A percentile compares a stretch with the other conserved stretches of the same genome.
Conservation (phyloP, 2,888 invertebrate genomes). For the Parasteatoda lunata region DNA sequence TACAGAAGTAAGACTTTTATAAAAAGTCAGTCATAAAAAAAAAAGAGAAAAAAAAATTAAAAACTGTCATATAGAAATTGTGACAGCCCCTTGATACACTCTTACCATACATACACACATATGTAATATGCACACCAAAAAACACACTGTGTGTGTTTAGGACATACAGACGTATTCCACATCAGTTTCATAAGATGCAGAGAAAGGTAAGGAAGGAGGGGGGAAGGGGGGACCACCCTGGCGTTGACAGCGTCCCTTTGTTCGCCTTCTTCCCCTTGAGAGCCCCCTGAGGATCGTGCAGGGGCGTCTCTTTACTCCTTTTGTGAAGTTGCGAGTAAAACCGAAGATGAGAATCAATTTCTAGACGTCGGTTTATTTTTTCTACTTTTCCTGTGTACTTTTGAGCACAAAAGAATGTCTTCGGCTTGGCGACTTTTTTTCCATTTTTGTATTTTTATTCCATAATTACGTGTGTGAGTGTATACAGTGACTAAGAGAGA, state of each 20-base stretch:
- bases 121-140: too few species aligned
- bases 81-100: too few species aligned
- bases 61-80: too few species aligned
- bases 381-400: not conserved
- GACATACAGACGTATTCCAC: not conserved
- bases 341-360: conserved; percentile 32
- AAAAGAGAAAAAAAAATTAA: too few species aligned
- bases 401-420: conserved; percentile 5
- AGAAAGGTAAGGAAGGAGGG: not conserved
- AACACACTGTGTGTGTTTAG: not conserved
- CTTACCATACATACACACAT: too few species aligned
- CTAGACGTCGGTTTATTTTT: not conserved
- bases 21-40: too few species aligned
- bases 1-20: too few species aligned
- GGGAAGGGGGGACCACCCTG: not conserved
- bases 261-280: not conserved
- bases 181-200: conserved; percentile 7
- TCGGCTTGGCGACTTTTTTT: conserved; percentile 1
- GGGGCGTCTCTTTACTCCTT: conserved; percentile 19
- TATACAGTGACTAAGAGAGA: not conserved
- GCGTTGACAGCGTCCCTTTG: conserved; percentile 16
- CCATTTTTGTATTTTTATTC: conserved; percentile 3
- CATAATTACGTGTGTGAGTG: conserved; percentile 9
- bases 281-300: conserved; percentile 5
- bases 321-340: conserved; percentile 34